Evolutionary conservation across 35 echinoderm and acorn worm species (phyloP), one percentile per base, ranked within the genome.

Genomic region (Apostichopus parvimensis): DNA sequence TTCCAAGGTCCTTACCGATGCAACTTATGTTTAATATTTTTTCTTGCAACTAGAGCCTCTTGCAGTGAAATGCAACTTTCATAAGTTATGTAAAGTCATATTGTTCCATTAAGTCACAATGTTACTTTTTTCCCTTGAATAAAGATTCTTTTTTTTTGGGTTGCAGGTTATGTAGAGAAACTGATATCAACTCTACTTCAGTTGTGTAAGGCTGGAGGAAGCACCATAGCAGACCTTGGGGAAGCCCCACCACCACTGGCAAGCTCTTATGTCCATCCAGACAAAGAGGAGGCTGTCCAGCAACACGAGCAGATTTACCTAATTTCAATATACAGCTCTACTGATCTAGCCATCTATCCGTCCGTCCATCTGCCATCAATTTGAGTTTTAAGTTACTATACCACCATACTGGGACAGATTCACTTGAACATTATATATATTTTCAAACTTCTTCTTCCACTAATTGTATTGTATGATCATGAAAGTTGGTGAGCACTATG

Each of bases 181-280:
- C 78, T 80, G 6, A 80, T 80, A 13, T 13, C 24, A 13, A 9
- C 20, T 9, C 8, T 78, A 20, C 9, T 78, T 9, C 8, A 78
- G 8, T 6, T 26, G 53, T 80, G 78, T 26, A 80, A 26, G 23
- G 53, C 5, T 14, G 77, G 77, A 78, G 76, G 25, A 15, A 20
- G 20, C 25, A 10, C 76, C n/a, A 22, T 7, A 13, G 53, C 2
- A 12, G 53, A 80, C 45, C 61, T 15, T 8, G 78, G 56, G 4
- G 24, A 18, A n/a, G 83, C 14, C 11, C 83, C 83, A n/a, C 83
- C 83, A 87, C 56, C 83, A 14, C 61, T 87, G 83, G 83, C 83
- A 9, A 61, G 56, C 21, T 5, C 15, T 5, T 60, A 59, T 25
- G 5, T 61, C 56, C 83, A 66, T 59, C 83, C 83, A 20, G 83